phyloP scores from a whole-genome alignment of 2,113 vertebrate genomes.

The Phylloscopus trochilus region DNA sequence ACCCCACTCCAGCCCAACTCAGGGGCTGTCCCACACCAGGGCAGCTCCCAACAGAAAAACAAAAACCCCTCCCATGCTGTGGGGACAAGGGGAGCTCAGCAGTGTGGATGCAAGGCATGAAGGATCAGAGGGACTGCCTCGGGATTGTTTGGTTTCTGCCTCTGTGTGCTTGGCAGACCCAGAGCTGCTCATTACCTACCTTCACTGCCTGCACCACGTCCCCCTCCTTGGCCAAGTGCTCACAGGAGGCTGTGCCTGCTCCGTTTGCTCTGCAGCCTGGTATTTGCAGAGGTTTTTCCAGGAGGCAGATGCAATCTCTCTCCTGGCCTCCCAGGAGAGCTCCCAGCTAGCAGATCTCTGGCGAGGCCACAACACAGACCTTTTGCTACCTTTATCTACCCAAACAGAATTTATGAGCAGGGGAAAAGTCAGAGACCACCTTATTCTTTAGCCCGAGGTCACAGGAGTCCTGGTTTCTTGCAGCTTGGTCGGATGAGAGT shows the following conservation, averaged over 20 bases:
- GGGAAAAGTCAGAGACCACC: not conserved
- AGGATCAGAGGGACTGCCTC: not conserved
- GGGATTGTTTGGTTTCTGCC: not conserved
- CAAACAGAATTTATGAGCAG: slow-evolving; percentile 34
- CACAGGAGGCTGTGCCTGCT: not conserved
- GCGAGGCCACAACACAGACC: not conserved
- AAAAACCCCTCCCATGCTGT: too few species aligned
- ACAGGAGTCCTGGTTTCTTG: not conserved
- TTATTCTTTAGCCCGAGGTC: not conserved
- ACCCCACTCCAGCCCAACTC: not conserved
- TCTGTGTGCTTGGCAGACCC: not conserved
- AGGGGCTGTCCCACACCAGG: not conserved
- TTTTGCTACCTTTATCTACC: not conserved
- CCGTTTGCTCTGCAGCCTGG: not conserved
- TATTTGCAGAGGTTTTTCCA: slow-evolving; percentile 40
- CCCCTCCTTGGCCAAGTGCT: not conserved
- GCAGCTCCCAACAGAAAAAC: not conserved
- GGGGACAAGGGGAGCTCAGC: not conserved
- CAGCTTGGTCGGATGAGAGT: not conserved
- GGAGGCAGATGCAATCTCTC: slow-evolving; percentile 3
- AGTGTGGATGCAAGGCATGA: rapidly evolving
- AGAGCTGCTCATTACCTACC: not conserved
- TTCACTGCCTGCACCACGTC: rapidly evolving
- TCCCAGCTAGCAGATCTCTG: not conserved
- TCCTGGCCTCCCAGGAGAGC: slow-evolving; percentile 6